A percentile compares a stretch with the other conserved stretches of the same genome.
phyloP scores from a whole-genome alignment of 2,888 invertebrate genomes.

The Tiliacea aurago region DNA sequence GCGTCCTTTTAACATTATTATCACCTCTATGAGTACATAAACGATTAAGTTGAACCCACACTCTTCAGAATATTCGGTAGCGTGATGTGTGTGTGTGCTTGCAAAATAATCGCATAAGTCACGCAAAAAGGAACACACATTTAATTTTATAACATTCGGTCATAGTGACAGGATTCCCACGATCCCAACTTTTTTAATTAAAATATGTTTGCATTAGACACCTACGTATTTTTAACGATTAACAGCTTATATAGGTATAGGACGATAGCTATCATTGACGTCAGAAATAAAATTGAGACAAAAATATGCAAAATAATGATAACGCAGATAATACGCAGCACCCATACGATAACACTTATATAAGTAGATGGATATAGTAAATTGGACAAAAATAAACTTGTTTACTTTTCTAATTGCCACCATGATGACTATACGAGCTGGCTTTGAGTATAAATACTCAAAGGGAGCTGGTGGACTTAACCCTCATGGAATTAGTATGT shows the following conservation, averaged over 20 bases:
- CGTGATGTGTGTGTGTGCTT: background rate
- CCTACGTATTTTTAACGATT: background rate
- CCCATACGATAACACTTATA: background rate
- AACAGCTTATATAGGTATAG: background rate
- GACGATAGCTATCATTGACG: slow-evolving; percentile 26
- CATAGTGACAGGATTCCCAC: background rate
- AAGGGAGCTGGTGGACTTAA: background rate
- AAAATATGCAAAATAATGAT: slow-evolving; percentile 42
- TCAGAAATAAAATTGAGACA: slow-evolving; percentile 34
- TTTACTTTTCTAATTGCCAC: background rate
- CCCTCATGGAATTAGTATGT: too few species aligned
- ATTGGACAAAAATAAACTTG: slow-evolving; percentile 8
- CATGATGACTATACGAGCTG: background rate
- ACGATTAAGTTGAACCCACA: background rate
- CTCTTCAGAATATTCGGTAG: background rate
- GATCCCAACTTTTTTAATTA: too few species aligned
- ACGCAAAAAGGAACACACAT: background rate
- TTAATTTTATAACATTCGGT: background rate
- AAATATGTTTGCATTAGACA: background rate
- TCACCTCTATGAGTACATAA: slow-evolving; percentile 27
- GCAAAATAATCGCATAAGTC: background rate
- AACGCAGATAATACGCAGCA: slow-evolving; percentile 25
- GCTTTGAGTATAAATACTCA: too few species aligned
- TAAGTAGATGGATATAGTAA: background rate
- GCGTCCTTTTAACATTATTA: slow-evolving; percentile 49